A percentile compares a stretch with the other conserved stretches of the same genome.
phyloP scores from a whole-genome alignment of 2,113 vertebrate genomes.

The Shinisaurus crocodilurus region DNA sequence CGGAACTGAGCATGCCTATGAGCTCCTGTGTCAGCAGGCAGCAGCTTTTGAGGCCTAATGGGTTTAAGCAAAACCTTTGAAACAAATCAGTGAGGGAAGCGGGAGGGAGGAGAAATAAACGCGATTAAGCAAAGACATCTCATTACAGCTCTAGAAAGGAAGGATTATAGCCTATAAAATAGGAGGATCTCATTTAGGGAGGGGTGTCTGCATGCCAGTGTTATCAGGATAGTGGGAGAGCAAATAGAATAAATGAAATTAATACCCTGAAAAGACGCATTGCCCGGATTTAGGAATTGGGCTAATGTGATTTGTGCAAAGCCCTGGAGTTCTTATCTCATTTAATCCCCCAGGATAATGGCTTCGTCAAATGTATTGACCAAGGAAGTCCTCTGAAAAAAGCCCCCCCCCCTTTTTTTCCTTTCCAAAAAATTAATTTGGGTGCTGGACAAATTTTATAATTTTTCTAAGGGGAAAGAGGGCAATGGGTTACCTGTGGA shows the following conservation, averaged over 20 bases:
- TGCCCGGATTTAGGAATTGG: conserved; percentile 62
- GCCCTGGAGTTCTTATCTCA: conserved; percentile 71
- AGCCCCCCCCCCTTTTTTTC: conserved; percentile 26
- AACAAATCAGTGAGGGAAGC: conserved; percentile 59
- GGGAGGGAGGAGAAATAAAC: conserved; percentile 58
- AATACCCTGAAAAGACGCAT: conserved; percentile 75
- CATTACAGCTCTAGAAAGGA: conserved; percentile 65
- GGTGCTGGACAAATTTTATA: conserved; percentile 37
- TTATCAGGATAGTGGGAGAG: conserved; percentile 69
- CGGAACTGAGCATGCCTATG: conserved; percentile 21
- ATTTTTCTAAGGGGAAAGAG: accelerated
- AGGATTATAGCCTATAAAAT: conserved; percentile 65
- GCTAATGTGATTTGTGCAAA: conserved; percentile 76
- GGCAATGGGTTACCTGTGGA: not conserved
- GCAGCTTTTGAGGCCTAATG: conserved; percentile 34
- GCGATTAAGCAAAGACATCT: conserved; percentile 60
- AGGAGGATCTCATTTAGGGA: conserved; percentile 66
- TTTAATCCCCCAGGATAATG: conserved; percentile 72
- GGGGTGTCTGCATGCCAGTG: conserved; percentile 46
- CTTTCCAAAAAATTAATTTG: conserved; percentile 36
- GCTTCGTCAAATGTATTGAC: conserved; percentile 65
- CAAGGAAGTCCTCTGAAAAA: conserved; percentile 39
- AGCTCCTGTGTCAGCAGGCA: conserved; percentile 25
- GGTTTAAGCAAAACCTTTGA: conserved; percentile 57
- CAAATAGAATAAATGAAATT: conserved; percentile 81